Evolutionary conservation across 2,113 vertebrate species (phyloP), one percentile per base, ranked within the genome.

Genomic region (Marmota flaviventris): DNA sequence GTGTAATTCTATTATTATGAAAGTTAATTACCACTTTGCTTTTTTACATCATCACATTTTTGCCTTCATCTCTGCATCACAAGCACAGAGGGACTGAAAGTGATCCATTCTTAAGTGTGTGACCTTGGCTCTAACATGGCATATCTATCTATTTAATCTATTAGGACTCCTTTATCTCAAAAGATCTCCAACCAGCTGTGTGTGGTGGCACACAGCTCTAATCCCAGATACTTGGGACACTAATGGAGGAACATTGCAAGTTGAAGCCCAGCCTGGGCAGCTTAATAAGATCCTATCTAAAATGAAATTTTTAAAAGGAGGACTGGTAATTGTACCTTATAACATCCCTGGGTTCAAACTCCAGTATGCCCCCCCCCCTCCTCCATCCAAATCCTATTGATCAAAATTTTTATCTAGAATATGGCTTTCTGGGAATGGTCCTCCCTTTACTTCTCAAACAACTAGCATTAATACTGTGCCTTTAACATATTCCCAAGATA

Each of bases 401-500:
- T 58, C 20, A 58, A 8, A 58, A 22, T 58, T 96, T 93, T 90
- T 58, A 84, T 42, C 48, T 81, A 70, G 20, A 91, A 76, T n/a
- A 27, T 90, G 76, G 42, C 48, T 92, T 73, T 73, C 63, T 77
- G 78, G 76, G 42, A 86, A 45, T 56, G 34, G 56, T 67, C 77
- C n/a, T 96, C 29, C 53, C 32, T 78, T 92, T 14, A 85, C 27
- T 95, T 27, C n/a, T 39, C 17, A 75, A 93, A 82, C 13, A 93
- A 79, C 45, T 93, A 73, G 25, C 45, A 88, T 82, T 96, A 53
- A 79, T 17, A 78, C 25, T 91, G 14, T 84, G 67, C 8, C 70
- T 48, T 84, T 76, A 3, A 53, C 45, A 27, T 17, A 32, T 91
- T 92, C 85, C 85, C 69, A 77, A 79, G 53, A 65, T 32, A 63